Base-by-base conservation (phyloP, 1,140 invertebrate genomes). In the Spodoptera litura region DNA sequence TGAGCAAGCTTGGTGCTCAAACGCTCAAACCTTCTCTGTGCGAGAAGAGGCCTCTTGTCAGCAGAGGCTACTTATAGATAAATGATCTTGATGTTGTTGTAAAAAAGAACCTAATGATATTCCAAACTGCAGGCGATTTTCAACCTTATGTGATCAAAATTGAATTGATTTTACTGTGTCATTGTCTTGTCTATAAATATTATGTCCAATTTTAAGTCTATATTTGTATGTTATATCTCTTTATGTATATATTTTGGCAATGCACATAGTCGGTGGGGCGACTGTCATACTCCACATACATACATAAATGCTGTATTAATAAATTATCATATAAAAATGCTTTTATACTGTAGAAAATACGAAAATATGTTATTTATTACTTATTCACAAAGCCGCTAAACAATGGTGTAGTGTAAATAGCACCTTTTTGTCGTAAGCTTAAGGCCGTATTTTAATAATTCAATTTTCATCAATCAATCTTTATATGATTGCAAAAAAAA, bases 251-350 rank as follows among this genome's bases (percentile, higher is more conserved):
- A 76, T 64, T 64, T 64, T 55, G 52, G 52, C 62, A 68, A 66
- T 77, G 74, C 52, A 55, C 15, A 64, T 20, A 76, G 74, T 62
- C 74, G 61, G 74, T 76, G 59, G 74, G 74, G 51, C 58, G 58
- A 75, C 61, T 56, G 58, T 75, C 38, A 56, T 56, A 66, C 74
- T 75, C 61, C 61, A 76, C 61, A 77, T 49, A 62, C 44, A 76
- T 64, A 64, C 27, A 77, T 75, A 75, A 75, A 75, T 75, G 73
- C 73, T 75, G 58, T n/a, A 35, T 61, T 52, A 51, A 49, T 61
- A 64, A 51, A 52, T 64, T 75, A 59, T 31, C 13, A 75, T 66
- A 66, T 35, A 75, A 75, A 44, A 75, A 75, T 75, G 58, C 73
- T 75, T 70, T 31, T 25, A 64, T 75, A 73, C 71, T 51, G 56